phyloP scores from a whole-genome alignment of 2,888 invertebrate genomes.

The Neoascia interrupta region DNA sequence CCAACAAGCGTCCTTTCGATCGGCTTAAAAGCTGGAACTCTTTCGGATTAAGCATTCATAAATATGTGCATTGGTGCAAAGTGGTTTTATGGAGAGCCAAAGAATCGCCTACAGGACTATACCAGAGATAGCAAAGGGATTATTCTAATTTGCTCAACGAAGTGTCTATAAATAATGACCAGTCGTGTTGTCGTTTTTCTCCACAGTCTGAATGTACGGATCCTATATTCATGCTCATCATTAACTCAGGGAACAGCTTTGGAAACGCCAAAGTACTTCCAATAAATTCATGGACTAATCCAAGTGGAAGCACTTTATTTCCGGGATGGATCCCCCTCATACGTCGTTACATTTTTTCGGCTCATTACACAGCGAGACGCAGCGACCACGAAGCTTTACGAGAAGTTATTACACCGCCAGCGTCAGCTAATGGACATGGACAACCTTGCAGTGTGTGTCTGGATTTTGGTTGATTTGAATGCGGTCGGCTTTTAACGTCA shows the following conservation, averaged over 20 bases:
- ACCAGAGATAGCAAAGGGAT: too few relatives aligned
- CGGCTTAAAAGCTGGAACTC: too few relatives aligned
- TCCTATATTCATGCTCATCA: too few relatives aligned
- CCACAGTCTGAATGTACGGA: too few relatives aligned
- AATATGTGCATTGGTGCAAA: too few relatives aligned
- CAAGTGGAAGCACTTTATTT: slow-evolving; percentile 39
- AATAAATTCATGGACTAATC: slow-evolving; percentile 31
- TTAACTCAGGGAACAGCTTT: slow-evolving; percentile 8
- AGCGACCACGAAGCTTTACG: slow-evolving; percentile 6
- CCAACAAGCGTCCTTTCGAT: too few relatives aligned
- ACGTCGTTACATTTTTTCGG: slow-evolving; percentile 38
- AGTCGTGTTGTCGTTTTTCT: too few relatives aligned
- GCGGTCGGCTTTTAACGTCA: neutral
- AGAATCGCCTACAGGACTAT: too few relatives aligned
- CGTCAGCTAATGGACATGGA: slow-evolving; percentile 55
- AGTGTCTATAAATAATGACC: too few relatives aligned
- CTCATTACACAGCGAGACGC: slow-evolving; percentile 54
- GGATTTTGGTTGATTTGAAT: slow-evolving; percentile 60
- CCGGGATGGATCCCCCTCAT: slow-evolving; percentile 20
- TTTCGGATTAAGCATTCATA: too few relatives aligned
- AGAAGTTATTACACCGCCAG: slow-evolving; percentile 52
- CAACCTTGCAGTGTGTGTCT: slow-evolving; percentile 45
- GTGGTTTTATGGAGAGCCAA: too few relatives aligned
- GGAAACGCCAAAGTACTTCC: neutral
- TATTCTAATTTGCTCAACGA: too few relatives aligned